phyloP scores from a whole-genome alignment of 2,113 vertebrate genomes.

The Channa argus region DNA sequence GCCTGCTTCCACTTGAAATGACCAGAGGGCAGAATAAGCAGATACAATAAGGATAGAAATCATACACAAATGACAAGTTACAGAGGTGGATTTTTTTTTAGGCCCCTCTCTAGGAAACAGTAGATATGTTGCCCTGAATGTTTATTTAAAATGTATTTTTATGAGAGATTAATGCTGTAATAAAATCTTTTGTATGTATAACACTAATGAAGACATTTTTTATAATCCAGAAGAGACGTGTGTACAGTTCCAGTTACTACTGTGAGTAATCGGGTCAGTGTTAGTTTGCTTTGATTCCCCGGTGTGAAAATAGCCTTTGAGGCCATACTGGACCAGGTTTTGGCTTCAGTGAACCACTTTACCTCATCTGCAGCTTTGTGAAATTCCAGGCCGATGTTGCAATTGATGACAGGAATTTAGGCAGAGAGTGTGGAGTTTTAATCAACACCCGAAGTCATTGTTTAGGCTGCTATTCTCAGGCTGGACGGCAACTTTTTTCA shows the following conservation, averaged over 20 bases:
- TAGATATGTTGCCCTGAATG: not conserved
- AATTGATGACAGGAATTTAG: constrained; percentile 39
- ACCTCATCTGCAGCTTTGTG: constrained; percentile 30
- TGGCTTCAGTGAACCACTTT: constrained; percentile 27
- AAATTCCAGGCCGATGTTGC: constrained; percentile 46
- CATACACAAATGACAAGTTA: not conserved
- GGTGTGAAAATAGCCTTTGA: constrained; percentile 34
- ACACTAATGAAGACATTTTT: constrained; percentile 23
- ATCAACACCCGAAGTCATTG: constrained; percentile 55
- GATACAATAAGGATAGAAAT: not conserved
- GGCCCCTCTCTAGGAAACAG: not conserved
- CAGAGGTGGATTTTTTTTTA: constrained; percentile 3
- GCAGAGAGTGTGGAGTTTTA: constrained; percentile 10
- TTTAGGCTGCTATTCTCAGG: constrained; percentile 32
- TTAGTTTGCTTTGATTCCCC: constrained; percentile 28
- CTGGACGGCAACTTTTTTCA: constrained; percentile 41
- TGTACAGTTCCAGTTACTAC: constrained; percentile 18
- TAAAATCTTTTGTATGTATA: not conserved
- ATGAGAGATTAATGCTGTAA: not conserved
- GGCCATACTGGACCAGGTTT: constrained; percentile 6
- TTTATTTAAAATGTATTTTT: constrained; percentile 1
- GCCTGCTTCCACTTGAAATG: no score
- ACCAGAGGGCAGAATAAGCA: not conserved
- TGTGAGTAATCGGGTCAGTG: constrained; percentile 44
- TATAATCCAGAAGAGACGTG: constrained; percentile 1